A percentile compares a stretch with the other conserved stretches of the same genome.
phyloP scores from a whole-genome alignment of 1,140 invertebrate genomes.

The Pemphigus obesinymphae region DNA sequence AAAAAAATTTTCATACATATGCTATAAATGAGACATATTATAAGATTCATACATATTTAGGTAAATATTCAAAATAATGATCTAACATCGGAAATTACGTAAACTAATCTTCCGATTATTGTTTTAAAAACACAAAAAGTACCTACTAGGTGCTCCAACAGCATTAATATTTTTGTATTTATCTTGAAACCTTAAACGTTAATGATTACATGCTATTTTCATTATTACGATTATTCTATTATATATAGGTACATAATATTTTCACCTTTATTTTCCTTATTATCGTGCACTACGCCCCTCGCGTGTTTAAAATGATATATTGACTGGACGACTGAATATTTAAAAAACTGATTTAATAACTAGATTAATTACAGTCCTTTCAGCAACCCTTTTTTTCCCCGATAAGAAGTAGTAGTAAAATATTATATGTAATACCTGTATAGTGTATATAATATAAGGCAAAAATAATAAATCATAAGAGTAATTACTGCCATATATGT shows the following conservation, averaged over 20 bases:
- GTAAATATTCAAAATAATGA: too few relatives aligned
- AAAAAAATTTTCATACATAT: too few relatives aligned
- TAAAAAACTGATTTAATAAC: conserved; percentile 38
- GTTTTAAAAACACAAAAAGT: too few relatives aligned
- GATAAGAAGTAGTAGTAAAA: background rate
- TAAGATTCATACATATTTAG: too few relatives aligned
- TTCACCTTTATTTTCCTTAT: background rate
- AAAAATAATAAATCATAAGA: background rate
- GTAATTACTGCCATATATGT: background rate
- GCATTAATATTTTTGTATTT: background rate
- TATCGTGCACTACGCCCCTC: background rate
- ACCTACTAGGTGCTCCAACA: too few relatives aligned
- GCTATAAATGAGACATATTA: too few relatives aligned
- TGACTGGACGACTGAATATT: background rate
- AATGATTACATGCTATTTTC: background rate
- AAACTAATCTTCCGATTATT: too few relatives aligned
- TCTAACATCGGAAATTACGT: too few relatives aligned
- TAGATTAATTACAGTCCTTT: conserved; percentile 33
- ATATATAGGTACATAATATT: background rate
- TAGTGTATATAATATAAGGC: background rate
- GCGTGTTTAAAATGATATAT: conserved; percentile 38
- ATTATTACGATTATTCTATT: background rate
- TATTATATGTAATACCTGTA: background rate
- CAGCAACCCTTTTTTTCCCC: conserved; percentile 19
- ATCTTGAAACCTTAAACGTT: background rate